Conservation (phyloP, 2,888 invertebrate species). For the Rugalucina vietnamica region DNA sequence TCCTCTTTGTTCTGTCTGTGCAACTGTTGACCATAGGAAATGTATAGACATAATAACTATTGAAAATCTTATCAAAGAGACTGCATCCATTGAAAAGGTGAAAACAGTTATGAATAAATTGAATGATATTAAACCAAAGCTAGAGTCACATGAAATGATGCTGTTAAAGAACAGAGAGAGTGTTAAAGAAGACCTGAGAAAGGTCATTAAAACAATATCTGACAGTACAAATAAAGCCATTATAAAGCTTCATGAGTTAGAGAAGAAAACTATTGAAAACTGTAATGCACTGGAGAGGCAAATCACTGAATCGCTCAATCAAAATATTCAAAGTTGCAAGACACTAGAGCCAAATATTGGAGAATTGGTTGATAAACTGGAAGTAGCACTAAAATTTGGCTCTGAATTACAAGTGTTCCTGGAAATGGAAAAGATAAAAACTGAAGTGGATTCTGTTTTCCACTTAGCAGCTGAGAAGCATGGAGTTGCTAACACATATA, state of each 20-base stretch:
- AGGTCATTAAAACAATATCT: background rate
- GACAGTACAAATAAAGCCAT: background rate
- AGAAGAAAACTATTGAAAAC: background rate
- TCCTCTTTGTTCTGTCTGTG: constrained; percentile 9
- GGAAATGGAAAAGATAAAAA: background rate
- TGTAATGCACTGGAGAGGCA: background rate
- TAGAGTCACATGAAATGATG: background rate
- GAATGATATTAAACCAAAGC: background rate
- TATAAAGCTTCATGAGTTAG: background rate
- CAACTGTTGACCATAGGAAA: background rate
- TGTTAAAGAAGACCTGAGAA: background rate
- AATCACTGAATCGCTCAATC: background rate
- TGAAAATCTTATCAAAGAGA: background rate
- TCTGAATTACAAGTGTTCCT: constrained; percentile 1
- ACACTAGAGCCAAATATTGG: background rate
- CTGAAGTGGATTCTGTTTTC: background rate
- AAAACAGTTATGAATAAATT: background rate
- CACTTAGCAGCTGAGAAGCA: background rate
- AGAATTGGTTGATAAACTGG: background rate
- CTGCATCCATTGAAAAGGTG: background rate
- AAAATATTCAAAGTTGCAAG: background rate
- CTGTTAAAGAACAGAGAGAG: background rate
- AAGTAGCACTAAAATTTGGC: background rate
- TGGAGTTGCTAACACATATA: background rate
- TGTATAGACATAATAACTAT: background rate